Evolutionary conservation across 2,113 vertebrate genomes (phyloP).

Genomic region (Charina bottae): DNA sequence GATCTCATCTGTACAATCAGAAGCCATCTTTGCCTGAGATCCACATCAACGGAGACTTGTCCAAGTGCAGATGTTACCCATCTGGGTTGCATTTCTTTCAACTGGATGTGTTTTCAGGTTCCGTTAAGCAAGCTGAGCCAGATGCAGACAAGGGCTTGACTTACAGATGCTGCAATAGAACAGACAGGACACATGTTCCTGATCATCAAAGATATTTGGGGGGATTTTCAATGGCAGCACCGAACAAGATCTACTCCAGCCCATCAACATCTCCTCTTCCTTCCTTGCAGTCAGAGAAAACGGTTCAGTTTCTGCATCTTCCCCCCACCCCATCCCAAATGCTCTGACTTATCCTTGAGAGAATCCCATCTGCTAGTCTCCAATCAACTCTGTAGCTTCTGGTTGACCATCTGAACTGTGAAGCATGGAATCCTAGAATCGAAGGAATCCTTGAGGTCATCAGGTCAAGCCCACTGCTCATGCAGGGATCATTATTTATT

Average conservation of each 20-base stretch:
- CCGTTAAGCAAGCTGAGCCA: not conserved
- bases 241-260: not conserved
- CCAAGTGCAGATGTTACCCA: not conserved
- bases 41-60: not conserved
- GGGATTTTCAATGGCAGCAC: not conserved
- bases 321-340: no score
- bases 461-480: no score
- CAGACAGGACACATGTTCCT: not conserved
- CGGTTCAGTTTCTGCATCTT: no score
- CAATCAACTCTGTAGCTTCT: no score
- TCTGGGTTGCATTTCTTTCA: not conserved
- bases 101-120: not conserved
- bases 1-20: not conserved
- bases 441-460: no score
- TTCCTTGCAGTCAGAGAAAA: not conserved
- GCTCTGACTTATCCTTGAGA: no score
- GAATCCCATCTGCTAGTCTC: no score
- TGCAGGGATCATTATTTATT: no score
- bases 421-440: no score
- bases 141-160: not conserved
- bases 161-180: not conserved
- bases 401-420: no score
- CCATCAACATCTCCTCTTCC: not conserved
- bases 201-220: not conserved
- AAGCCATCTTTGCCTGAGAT: not conserved